Evolutionary conservation across 2,888 invertebrate genomes (phyloP).

Genomic region (Eristalis pertinax): DNA sequence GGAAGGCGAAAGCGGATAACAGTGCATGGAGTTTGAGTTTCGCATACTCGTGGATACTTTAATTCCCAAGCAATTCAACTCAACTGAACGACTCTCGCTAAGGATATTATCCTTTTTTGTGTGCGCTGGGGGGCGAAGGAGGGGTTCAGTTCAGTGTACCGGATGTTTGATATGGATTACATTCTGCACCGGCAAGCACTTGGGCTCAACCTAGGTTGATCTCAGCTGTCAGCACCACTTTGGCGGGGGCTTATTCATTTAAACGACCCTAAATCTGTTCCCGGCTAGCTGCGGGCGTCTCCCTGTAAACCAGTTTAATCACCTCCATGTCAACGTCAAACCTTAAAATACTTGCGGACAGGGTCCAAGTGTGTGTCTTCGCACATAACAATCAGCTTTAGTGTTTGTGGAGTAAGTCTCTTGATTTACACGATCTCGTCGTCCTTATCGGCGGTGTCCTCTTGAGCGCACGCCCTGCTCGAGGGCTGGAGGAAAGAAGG

Average conservation of each 20-base stretch:
- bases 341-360: not conserved
- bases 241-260: not conserved
- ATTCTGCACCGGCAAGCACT: not conserved
- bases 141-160: not conserved
- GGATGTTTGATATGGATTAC: not conserved
- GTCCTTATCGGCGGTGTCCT: not conserved
- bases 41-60: not conserved
- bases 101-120: not conserved
- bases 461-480: conserved; percentile 2
- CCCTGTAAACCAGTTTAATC: not conserved
- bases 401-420: conserved; percentile 4
- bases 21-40: not conserved
- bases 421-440: conserved; percentile 19
- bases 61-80: not conserved
- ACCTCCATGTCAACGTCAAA: not conserved
- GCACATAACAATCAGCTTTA: conserved; percentile 11
- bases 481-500: not conserved
- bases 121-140: not conserved
- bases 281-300: not conserved
- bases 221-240: not conserved
- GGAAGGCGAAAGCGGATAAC: not conserved
- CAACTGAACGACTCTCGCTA: not conserved
- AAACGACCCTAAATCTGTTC: not conserved
- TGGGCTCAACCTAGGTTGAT: not conserved
- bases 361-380: not conserved